Evolutionary conservation across 1,140 invertebrate species (phyloP), one percentile per base, ranked within the genome.

Genomic region (Anthonomus grandis): DNA sequence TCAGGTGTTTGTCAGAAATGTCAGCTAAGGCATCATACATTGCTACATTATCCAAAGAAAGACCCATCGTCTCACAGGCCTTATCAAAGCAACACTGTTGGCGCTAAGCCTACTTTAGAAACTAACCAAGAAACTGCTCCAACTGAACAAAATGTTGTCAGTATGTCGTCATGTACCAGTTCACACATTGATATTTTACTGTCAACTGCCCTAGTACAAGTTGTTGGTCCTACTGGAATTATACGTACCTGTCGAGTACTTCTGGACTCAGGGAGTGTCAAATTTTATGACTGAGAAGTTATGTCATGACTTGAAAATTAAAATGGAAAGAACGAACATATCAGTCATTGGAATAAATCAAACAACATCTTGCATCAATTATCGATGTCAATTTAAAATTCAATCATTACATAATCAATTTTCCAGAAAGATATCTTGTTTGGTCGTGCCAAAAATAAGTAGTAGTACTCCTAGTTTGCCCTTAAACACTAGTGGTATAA

Each of bases 251-350:
- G n/a, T n/a, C n/a, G n/a, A n/a, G n/a, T 38, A 5, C 17, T 52
- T 12, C 15, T 52, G 9, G 49, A 52, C 24, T 25, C 19, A 23
- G 49, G 49, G 4, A 13, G 36, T 41, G 18, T 52, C 49, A 1
- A 52, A 25, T 41, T 52, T 41, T 39, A 24, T 52, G 13, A 52
- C 23, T 2, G 12, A 13, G 1, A 15, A 39, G 13, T 19, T 52
- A n/a, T 23, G 18, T 24, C 23, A 52, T n/a, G 17, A 9, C 8
- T 41, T 41, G 17, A 18, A 18, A 9, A 13, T 41, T 9, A 12
- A 10, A 41, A 9, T 41, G 38, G 17, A 41, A 41, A 12, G 9
- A 8, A 18, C 17, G 9, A 10, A 41, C 9, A 18, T 41, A 13
- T 17, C 10, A 41, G 38, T 41, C 1, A 17, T 10, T 10, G 38